A percentile compares a stretch with the other conserved stretches of the same genome.
These are phyloP conservation scores for Apodemus agrarius DNA, from an alignment of 2,797 vertebrate species.

Conservation along the genomic window DNA sequence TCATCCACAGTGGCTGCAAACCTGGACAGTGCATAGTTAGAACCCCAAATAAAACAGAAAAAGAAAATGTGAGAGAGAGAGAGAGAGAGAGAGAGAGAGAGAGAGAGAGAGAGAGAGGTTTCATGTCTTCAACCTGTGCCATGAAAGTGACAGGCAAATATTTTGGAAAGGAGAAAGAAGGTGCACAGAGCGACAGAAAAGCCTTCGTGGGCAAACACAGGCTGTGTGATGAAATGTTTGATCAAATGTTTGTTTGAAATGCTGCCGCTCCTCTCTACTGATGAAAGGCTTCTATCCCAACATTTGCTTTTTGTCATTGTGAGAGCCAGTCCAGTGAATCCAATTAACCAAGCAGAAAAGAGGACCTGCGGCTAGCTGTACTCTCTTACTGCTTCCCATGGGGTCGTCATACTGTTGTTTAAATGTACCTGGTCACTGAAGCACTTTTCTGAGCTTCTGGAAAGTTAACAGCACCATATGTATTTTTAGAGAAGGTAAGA, in stretches of 20 bases:
- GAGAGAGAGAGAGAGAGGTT: neutral
- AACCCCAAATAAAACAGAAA: neutral
- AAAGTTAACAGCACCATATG: neutral
- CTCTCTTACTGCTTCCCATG: constrained; percentile 46
- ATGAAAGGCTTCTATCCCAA: constrained; percentile 62
- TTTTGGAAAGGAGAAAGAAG: constrained; percentile 59
- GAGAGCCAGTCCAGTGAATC: constrained; percentile 70
- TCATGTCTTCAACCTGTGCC: neutral
- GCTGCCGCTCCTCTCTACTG: constrained; percentile 38
- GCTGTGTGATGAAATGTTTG: constrained; percentile 75
- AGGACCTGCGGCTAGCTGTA: constrained; percentile 16
- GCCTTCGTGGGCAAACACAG: constrained; percentile 53
- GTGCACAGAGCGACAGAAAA: neutral
- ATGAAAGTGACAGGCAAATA: constrained; percentile 66
- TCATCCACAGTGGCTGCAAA: neutral
- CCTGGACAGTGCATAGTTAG: neutral
- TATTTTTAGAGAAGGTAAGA: neutral
- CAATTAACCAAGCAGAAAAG: constrained; percentile 71
- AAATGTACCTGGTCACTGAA: constrained; percentile 22
- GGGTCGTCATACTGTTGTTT: neutral
- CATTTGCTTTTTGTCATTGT: constrained; percentile 69
- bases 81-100: neutral
- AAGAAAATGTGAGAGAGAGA: neutral
- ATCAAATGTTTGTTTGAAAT: constrained; percentile 73
- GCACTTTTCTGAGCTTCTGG: constrained; percentile 33